A percentile compares a stretch with the other conserved stretches of the same genome.
These are phyloP conservation scores for Rhagophthalmus giganteus DNA, from an alignment of 2,888 invertebrate genomes.

Conservation along the genomic window DNA sequence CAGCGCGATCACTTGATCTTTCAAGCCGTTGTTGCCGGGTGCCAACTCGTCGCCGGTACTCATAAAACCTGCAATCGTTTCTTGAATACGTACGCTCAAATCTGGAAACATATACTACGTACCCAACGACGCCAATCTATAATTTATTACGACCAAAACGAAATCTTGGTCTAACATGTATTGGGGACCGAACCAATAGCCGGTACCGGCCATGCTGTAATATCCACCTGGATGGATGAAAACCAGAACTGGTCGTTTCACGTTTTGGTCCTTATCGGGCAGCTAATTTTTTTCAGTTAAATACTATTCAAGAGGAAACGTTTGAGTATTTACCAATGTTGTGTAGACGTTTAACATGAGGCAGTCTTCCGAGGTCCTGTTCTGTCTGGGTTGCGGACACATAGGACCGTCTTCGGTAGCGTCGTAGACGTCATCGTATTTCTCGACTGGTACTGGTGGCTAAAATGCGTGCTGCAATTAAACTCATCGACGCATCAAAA, in stretches of 20 bases:
- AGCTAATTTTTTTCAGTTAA: constrained; percentile 6
- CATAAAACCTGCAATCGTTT: constrained; percentile 49
- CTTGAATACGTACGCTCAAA: not conserved
- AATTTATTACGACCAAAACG: constrained; percentile 64
- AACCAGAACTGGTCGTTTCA: constrained; percentile 59
- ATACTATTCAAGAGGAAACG: not conserved
- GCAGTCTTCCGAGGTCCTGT: constrained; percentile 63
- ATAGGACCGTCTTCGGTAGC: constrained; percentile 49
- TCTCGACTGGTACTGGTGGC: constrained; percentile 48
- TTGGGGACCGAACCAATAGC: constrained; percentile 57
- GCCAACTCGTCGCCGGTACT: constrained; percentile 68
- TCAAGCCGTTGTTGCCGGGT: constrained; percentile 71
- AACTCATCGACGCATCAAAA: too few relatives aligned
- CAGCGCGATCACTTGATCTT: constrained; percentile 69
- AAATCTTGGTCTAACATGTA: constrained; percentile 62
- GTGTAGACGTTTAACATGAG: constrained; percentile 66
- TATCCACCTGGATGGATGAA: constrained; percentile 67
- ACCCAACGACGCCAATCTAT: constrained; percentile 59
- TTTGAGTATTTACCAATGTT: constrained; percentile 48
- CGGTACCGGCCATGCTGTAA: constrained; percentile 61
- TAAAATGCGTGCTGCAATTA: too few relatives aligned
- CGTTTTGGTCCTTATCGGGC: constrained; percentile 10
- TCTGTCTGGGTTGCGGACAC: constrained; percentile 45
- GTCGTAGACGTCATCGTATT: constrained; percentile 46
- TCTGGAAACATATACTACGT: constrained; percentile 6